Evolutionary conservation across 2,797 vertebrate genomes (phyloP).

Genomic region (Octomys mimax): DNA sequence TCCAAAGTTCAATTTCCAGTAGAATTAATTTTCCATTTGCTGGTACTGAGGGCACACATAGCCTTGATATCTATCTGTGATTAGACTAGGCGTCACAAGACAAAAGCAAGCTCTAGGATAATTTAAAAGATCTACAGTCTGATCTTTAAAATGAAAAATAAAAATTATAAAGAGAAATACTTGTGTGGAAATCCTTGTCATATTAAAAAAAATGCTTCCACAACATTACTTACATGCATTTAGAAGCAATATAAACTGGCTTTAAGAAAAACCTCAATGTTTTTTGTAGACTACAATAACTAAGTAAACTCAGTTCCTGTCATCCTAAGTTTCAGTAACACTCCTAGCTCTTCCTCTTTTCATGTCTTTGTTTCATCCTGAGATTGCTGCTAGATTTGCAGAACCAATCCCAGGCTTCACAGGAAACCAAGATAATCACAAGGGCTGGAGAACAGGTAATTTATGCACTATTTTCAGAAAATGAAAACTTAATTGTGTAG

Average conservation of each 20-base stretch:
- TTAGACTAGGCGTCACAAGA: conserved; percentile 58
- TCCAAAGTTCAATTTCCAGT: conserved; percentile 66
- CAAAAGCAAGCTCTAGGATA: conserved; percentile 65
- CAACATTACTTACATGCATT: conserved; percentile 33
- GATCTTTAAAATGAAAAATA: neutral
- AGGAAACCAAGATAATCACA: neutral
- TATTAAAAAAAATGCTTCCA: conserved; percentile 66
- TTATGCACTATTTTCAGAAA: conserved; percentile 27
- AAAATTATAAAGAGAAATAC: conserved; percentile 11
- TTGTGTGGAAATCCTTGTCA: neutral
- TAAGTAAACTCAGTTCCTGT: neutral
- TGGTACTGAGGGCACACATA: conserved; percentile 22
- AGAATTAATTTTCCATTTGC: conserved; percentile 74
- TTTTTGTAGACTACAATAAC: neutral
- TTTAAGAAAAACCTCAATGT: conserved; percentile 22
- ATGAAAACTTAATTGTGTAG: conserved; percentile 24
- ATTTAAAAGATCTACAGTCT: conserved; percentile 58
- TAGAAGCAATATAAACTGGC: neutral
- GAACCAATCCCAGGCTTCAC: neutral
- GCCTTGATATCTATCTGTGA: conserved; percentile 59
- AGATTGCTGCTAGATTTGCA: conserved; percentile 26
- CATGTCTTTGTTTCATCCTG: neutral
- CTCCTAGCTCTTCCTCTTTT: neutral
- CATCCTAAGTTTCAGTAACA: neutral
- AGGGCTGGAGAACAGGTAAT: neutral